Conservation (phyloP, 1,140 invertebrate genomes). For the Coenobita brevimanus region DNA sequence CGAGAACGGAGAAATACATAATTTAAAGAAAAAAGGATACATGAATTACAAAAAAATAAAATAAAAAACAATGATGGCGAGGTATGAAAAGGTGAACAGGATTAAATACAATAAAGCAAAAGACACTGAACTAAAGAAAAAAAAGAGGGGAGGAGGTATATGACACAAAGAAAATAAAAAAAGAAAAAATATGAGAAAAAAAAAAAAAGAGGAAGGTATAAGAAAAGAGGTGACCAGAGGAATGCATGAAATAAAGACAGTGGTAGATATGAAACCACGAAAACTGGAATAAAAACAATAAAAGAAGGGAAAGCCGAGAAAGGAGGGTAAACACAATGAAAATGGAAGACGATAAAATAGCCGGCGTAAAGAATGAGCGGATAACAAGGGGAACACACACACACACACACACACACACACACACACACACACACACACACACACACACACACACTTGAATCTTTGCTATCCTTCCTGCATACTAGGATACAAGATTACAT, state of each 20-base stretch:
- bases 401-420: too few species aligned
- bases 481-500: too few species aligned
- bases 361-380: not conserved
- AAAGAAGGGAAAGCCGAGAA: not conserved
- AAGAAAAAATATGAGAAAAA: not conserved
- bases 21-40: too few species aligned
- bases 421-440: too few species aligned
- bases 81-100: not conserved
- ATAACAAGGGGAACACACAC: not conserved
- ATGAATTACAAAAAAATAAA: too few species aligned
- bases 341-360: not conserved
- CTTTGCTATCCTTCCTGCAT: too few species aligned
- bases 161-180: not conserved
- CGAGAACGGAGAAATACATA: too few species aligned
- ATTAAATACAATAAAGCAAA: not conserved
- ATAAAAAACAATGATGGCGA: not conserved
- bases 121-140: not conserved
- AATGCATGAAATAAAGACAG: not conserved
- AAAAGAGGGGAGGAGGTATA: not conserved
- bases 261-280: not conserved
- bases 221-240: not conserved
- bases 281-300: not conserved
- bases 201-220: not conserved
- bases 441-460: too few species aligned
- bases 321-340: not conserved